phyloP scores from a whole-genome alignment of 1,140 invertebrate species.

The Tetraneura akinire region DNA sequence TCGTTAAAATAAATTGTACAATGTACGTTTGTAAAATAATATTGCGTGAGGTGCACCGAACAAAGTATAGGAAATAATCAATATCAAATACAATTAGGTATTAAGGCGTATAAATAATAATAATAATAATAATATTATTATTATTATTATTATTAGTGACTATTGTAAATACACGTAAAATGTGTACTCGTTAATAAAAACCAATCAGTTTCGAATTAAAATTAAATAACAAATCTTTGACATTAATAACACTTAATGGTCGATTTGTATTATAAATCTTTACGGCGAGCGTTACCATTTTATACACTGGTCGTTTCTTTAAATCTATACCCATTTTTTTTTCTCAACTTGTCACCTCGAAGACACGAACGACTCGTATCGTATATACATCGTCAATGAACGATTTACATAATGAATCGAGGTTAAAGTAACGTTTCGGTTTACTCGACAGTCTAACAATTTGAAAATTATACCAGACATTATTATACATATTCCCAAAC shows the following conservation, averaged over 20 bases:
- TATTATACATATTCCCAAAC: not conserved
- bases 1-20: no score
- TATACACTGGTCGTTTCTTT: not conserved
- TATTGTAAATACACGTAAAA: no score
- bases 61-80: no score
- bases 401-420: conserved; percentile 12
- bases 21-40: no score
- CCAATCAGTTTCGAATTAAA: not conserved
- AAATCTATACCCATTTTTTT: conserved; percentile 15
- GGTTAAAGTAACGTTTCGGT: not conserved
- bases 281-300: not conserved
- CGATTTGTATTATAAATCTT: conserved; percentile 32
- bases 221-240: not conserved
- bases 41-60: no score
- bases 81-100: no score
- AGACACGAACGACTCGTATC: not conserved
- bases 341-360: conserved; percentile 11
- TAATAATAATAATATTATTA: no score
- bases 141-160: no score
- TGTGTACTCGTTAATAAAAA: no score
- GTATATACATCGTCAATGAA: not conserved
- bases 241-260: conserved; percentile 17
- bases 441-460: not conserved
- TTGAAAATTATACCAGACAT: not conserved
- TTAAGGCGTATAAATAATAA: no score